phyloP scores from a whole-genome alignment of 2,888 invertebrate species.

The Hoplodrina blanda region DNA sequence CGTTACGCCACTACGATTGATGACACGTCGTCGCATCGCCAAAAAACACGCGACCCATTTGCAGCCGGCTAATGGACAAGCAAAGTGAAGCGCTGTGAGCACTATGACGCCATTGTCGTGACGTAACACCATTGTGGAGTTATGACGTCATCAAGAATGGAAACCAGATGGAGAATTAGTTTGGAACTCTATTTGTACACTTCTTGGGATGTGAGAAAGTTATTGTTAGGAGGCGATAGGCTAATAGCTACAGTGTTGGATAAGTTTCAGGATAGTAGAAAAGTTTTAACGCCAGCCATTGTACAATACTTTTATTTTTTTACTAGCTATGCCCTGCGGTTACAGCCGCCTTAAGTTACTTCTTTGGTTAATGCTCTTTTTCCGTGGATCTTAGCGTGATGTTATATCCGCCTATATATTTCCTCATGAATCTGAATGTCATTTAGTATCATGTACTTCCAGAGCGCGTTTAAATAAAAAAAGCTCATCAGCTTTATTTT shows the following conservation, averaged over 20 bases:
- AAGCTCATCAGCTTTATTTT: no score
- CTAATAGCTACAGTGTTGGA: constrained; percentile 10
- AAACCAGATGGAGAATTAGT: constrained; percentile 19
- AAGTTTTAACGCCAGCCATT: constrained; percentile 6
- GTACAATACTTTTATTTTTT: not conserved
- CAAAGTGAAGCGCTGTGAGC: constrained; percentile 30
- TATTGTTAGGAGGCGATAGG: constrained; percentile 19
- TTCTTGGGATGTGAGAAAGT: constrained; percentile 25
- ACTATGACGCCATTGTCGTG: constrained; percentile 37
- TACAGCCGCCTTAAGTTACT: no score
- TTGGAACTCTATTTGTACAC: constrained; percentile 25
- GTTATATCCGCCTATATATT: no score
- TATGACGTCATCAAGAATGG: constrained; percentile 12
- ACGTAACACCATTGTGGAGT: constrained; percentile 31
- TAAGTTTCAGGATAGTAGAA: constrained; percentile 5
- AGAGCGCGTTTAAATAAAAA: no score
- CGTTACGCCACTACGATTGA: constrained; percentile 49
- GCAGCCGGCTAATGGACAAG: constrained; percentile 47
- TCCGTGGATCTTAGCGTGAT: no score
- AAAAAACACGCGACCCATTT: constrained; percentile 53
- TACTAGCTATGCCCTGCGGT: no score
- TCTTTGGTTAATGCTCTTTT: no score
- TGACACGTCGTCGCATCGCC: constrained; percentile 46
- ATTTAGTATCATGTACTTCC: no score
- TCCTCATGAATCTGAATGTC: no score